Evolutionary conservation across 1,140 invertebrate genomes (phyloP).

Genomic region (Contarinia nasturtii): DNA sequence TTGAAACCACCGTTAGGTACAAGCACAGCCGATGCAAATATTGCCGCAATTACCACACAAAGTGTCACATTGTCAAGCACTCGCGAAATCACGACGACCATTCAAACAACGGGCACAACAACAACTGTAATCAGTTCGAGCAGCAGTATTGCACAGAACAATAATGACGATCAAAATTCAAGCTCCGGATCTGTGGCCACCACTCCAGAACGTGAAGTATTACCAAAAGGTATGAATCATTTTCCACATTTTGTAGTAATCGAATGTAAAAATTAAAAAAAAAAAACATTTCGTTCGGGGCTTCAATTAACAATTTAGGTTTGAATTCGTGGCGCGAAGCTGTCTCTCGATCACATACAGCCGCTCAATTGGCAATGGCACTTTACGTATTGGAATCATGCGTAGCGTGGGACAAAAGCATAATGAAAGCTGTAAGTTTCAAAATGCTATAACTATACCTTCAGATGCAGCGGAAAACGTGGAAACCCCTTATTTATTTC

Average conservation of each 20-base stretch:
- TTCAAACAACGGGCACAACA: constrained; percentile 13
- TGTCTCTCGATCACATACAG: constrained; percentile 57
- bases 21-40: constrained; percentile 20
- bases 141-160: neutral
- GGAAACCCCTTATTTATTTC: too few species aligned
- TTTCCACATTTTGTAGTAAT: neutral
- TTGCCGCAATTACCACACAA: constrained; percentile 22
- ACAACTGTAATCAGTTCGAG: constrained; percentile 2
- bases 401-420: constrained; percentile 96
- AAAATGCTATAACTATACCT: neutral
- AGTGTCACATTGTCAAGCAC: constrained; percentile 10
- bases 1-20: constrained; percentile 79
- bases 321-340: constrained; percentile 78
- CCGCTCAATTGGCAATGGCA: constrained; percentile 79
- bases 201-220: neutral
- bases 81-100: constrained; percentile 10
- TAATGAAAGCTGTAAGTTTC: constrained; percentile 89
- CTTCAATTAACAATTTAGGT: constrained; percentile 24
- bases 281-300: neutral
- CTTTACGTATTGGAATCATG: constrained; percentile 75
- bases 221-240: constrained; percentile 2
- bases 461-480: too few species aligned
- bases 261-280: neutral
- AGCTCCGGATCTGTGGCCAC: neutral
- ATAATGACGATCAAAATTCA: neutral